Base-by-base conservation (phyloP, 2,113 vertebrate species). In the Antechinus flavipes region DNA sequence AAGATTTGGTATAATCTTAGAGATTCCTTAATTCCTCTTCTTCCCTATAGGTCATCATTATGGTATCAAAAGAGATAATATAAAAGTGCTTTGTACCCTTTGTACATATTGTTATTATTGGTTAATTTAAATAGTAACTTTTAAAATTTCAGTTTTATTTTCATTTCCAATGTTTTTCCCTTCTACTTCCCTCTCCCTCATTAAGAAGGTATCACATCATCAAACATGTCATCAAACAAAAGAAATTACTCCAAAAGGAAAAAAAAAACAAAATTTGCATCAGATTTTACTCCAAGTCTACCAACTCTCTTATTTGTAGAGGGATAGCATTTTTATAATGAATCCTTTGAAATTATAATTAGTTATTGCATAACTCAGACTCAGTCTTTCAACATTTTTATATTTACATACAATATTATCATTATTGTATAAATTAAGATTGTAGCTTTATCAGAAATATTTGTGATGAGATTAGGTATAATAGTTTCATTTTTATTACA, bases 401-500 rank as follows among this genome's bases (percentile, higher is more conserved):
- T 76, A 76, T 76, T 76, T n/a, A 76, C 30, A 76, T 52, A 52
- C 9, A 52, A 52, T 52, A 52, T 9, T 27, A 58, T 61, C 26
- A 61, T 30, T 68, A 76, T 76, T n/a, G 4, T n/a, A 76, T 8
- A 95, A 96, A 94, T 95, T 54, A 94, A 95, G 89, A 61, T 27
- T 30, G 27, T 30, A 61, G 27, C 27, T 61, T 61, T 61, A 61
- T 16, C 27, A 61, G 58, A 61, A 30, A 50, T 22, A 84, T 90
- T 2, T 95, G 25, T 90, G 2, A 27, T 96, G 76, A 90, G 89
- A 68, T 47, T 96, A 93, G 93, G 95, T 93, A 84, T 7, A 93
- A 93, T 96, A 90, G 23, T 90, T 0, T 76, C n/a, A 49, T 47
- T 90, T 50, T 16, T 96, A 90, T 25, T 52, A n/a, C 22, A 54